Evolutionary conservation across 2,797 vertebrate genomes (phyloP).

Genomic region (Typhlichthys subterraneus): DNA sequence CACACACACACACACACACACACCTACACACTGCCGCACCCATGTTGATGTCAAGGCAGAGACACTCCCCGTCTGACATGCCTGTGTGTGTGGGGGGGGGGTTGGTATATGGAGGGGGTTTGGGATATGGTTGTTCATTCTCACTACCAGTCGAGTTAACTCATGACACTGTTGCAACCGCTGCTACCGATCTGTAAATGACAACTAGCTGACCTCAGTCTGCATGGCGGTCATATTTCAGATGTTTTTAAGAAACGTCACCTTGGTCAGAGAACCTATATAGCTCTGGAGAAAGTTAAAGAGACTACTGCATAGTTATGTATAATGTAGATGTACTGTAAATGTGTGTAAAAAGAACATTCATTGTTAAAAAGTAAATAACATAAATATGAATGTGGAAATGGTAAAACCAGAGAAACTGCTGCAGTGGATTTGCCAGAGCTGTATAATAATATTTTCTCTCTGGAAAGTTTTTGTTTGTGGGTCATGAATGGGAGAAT

Average conservation of each 20-base stretch:
- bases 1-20: conserved; percentile 25
- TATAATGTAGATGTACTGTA: no score
- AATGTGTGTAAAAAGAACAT: no score
- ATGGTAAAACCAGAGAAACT: no score
- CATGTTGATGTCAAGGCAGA: conserved; percentile 41
- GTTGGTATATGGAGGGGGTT: neutral
- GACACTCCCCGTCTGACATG: conserved; percentile 59
- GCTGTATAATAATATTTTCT: neutral
- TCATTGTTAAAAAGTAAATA: no score
- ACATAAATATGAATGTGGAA: no score
- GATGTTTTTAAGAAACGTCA: no score
- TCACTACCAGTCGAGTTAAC: conserved; percentile 19
- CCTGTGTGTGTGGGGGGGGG: conserved; percentile 9
- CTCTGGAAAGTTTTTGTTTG: neutral
- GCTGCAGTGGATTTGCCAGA: no score
- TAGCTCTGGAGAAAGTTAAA: no score
- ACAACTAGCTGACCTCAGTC: neutral
- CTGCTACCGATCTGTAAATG: neutral
- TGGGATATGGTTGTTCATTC: conserved; percentile 20
- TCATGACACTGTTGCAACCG: conserved; percentile 22
- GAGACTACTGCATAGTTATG: no score
- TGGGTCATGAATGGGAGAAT: conserved; percentile 7
- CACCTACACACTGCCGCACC: conserved; percentile 52
- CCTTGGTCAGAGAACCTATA: no score
- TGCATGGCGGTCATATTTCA: no score